Conservation (phyloP, 2,888 invertebrate genomes). For the Cataglyphis rosenhaueri region DNA sequence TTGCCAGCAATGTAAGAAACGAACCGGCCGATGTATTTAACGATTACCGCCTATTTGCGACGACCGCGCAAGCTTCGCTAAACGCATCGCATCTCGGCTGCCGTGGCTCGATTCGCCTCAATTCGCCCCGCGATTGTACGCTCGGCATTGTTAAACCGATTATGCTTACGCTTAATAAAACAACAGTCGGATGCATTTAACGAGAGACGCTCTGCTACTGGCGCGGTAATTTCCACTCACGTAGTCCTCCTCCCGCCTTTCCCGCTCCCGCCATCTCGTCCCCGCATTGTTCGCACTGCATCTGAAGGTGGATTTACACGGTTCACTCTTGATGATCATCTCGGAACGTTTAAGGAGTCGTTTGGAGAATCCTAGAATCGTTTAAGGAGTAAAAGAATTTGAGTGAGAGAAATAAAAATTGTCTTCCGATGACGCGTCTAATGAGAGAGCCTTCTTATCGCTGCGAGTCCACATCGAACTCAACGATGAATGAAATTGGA, state of each 20-base stretch:
- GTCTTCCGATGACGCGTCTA: background rate
- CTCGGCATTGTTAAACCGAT: conserved; percentile 57
- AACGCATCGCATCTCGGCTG: conserved; percentile 15
- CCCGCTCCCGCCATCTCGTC: background rate
- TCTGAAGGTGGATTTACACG: conserved; percentile 39
- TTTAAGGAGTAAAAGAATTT: background rate
- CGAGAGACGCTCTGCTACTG: conserved; percentile 55
- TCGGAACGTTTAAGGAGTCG: background rate
- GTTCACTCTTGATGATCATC: conserved; percentile 26
- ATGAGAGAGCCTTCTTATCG: background rate
- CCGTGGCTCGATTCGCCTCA: conserved; percentile 19
- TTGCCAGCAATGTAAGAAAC: conserved; percentile 2
- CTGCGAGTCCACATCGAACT: background rate
- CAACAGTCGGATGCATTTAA: conserved; percentile 61
- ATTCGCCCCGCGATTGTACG: conserved; percentile 54
- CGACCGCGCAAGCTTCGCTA: conserved; percentile 16
- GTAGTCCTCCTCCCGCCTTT: conserved; percentile 11
- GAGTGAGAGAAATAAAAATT: background rate
- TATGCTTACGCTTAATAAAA: conserved; percentile 64
- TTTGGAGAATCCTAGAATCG: conserved; percentile 2
- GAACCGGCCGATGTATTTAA: conserved; percentile 6
- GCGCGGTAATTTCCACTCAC: conserved; percentile 53
- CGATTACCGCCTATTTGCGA: background rate
- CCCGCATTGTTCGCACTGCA: conserved; percentile 10
- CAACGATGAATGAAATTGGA: background rate